Evolutionary conservation across 2,113 vertebrate species (phyloP).

Genomic region (Campylorhamphus procurvoides): DNA sequence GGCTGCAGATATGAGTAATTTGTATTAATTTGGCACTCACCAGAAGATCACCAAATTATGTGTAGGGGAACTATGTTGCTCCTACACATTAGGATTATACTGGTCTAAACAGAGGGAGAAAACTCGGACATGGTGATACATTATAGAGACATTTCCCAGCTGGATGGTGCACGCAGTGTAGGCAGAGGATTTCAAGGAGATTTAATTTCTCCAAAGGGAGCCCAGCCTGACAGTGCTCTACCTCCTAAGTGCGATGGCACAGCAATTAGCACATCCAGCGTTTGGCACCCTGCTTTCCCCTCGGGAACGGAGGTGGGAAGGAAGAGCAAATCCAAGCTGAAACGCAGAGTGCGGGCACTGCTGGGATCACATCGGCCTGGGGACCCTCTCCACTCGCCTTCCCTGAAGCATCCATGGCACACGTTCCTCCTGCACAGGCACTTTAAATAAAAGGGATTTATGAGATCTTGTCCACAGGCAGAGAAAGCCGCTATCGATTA

Average conservation of each 20-base stretch:
- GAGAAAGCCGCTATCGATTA: slow-evolving; percentile 49
- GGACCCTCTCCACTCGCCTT: not conserved
- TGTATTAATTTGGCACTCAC: not conserved
- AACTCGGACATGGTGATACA: rapidly evolving
- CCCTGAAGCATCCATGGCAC: not conserved
- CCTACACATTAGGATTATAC: not conserved
- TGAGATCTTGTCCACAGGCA: slow-evolving; percentile 41
- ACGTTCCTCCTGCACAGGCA: not conserved
- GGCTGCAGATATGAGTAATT: not conserved
- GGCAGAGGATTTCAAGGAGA: not conserved
- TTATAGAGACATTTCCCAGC: not conserved
- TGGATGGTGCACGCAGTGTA: not conserved
- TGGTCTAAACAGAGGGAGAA: not conserved
- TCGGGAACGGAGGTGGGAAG: not conserved
- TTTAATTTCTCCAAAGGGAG: not conserved
- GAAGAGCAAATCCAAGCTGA: not conserved
- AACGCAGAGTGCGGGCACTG: rapidly evolving
- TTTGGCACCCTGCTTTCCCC: not conserved
- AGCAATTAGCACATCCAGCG: not conserved
- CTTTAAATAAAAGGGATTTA: slow-evolving; percentile 40
- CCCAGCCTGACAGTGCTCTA: not conserved
- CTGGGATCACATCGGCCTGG: rapidly evolving
- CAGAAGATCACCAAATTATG: not conserved
- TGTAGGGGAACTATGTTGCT: not conserved
- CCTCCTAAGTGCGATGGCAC: not conserved